phyloP scores from a whole-genome alignment of 2,113 vertebrate species.

The Upupa epops region DNA sequence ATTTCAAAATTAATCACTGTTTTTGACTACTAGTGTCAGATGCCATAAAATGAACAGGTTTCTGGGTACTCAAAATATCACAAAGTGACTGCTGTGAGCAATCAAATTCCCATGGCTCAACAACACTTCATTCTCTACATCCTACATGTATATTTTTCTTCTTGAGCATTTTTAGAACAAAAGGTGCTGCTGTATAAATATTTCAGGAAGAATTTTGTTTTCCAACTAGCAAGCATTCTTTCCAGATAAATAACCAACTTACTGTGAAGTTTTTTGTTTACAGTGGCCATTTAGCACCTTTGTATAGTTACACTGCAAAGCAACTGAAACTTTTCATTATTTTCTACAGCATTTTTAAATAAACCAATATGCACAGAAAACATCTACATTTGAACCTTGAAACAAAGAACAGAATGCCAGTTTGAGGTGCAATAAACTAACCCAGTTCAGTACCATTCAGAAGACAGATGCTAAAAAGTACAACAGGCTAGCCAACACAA shows the following conservation, averaged over 20 bases:
- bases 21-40: neutral
- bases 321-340: constrained; percentile 14
- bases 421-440: neutral
- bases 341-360: neutral
- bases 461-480: neutral
- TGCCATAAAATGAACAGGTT: neutral
- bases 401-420: neutral
- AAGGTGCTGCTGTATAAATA: neutral
- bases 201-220: neutral
- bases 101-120: neutral
- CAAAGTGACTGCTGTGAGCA: neutral
- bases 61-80: neutral
- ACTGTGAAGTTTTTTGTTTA: neutral
- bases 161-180: neutral
- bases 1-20: neutral
- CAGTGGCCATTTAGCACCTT: neutral
- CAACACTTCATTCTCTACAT: neutral
- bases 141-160: neutral
- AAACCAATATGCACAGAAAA: neutral
- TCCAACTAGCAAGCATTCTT: neutral
- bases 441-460: neutral
- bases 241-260: neutral
- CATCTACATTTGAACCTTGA: neutral
- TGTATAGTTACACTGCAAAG: neutral
- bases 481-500: neutral